Evolutionary conservation across 2,113 vertebrate genomes (phyloP).

Genomic region (Oreochromis aureus): DNA sequence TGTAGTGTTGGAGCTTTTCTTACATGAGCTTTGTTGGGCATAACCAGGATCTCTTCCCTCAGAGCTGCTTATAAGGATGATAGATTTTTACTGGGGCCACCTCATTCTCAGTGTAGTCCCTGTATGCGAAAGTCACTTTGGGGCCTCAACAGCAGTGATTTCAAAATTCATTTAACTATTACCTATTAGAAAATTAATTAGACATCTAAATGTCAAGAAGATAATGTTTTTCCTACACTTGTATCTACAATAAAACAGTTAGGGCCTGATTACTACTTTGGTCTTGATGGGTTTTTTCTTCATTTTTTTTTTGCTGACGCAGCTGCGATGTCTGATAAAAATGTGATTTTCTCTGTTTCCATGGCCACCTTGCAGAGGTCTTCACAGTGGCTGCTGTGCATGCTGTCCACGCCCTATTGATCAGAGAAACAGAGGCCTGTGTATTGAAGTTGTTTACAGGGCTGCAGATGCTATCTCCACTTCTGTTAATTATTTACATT

Average conservation of each 20-base stretch:
- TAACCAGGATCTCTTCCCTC: neutral
- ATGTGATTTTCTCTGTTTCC: slow-evolving; percentile 33
- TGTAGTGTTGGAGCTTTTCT: slow-evolving; percentile 32
- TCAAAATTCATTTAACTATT: slow-evolving; percentile 1
- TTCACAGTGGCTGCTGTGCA: slow-evolving; percentile 17
- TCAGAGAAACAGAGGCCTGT: slow-evolving; percentile 36
- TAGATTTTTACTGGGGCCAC: neutral
- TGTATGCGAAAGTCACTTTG: neutral
- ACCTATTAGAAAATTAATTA: neutral
- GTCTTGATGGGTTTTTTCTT: neutral
- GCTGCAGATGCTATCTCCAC: slow-evolving; percentile 62
- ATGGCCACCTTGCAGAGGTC: slow-evolving; percentile 35
- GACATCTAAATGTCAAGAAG: slow-evolving; percentile 21
- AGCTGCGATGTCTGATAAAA: slow-evolving; percentile 51
- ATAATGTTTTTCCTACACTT: neutral
- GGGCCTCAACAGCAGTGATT: neutral
- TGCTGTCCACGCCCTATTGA: slow-evolving; percentile 48
- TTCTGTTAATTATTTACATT: slow-evolving; percentile 70
- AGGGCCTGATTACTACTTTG: slow-evolving; percentile 1
- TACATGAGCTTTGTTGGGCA: slow-evolving; percentile 31
- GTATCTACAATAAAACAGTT: slow-evolving; percentile 35
- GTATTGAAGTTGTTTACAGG: slow-evolving; percentile 51
- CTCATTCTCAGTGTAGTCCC: neutral
- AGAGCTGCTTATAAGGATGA: slow-evolving; percentile 20
- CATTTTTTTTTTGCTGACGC: slow-evolving; percentile 36